Evolutionary conservation across 2,888 invertebrate species (phyloP), one percentile per base, ranked within the genome.

Genomic region (Tinea trinotella): DNA sequence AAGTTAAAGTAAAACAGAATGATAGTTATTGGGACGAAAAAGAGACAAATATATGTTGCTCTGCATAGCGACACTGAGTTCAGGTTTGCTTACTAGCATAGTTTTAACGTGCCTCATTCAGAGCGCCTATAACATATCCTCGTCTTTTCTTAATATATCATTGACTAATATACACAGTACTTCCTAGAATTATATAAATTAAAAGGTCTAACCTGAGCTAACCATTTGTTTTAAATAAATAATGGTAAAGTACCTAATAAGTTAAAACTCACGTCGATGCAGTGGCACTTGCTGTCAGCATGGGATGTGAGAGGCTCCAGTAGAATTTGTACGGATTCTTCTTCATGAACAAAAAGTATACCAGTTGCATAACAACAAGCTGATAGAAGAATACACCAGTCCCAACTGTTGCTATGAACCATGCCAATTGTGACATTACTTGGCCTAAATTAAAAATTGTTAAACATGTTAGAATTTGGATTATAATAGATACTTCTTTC

Each of bases 241-340:
- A 7, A 48, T 9, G 15, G 13, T 48, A 48, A 20, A 3, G 19
- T 48, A 20, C 48, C 19, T 48, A 20, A 20, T 20, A 20, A 12
- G 12, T 46, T 15, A 19, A 22, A 65, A 88, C 92, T 92, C 87
- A 95, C 95, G 96, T 95, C 66, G 96, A 96, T 63, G 96, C 95
- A 62, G 95, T 96, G 61, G 95, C 95, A 71, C 94, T 93, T 46
- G 95, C 96, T 53, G 95, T 96, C 57, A 96, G 88, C 77, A 93
- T 92, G 53, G 95, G 93, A 67, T 94, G 93, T 52, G 93, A 90
- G 59, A 95, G 88, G 56, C 93, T 91, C 81, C 90, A 90, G 81
- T 96, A 95, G 85, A 94, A 96, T 72, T 91, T 92, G 86, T 92
- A 95, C 4, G 96, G 96, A 75, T 96, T 96, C 76, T 91, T 91